Evolutionary conservation across 2,888 invertebrate genomes (phyloP), one percentile per base, ranked within the genome.

Genomic region (Drosophila colorata): DNA sequence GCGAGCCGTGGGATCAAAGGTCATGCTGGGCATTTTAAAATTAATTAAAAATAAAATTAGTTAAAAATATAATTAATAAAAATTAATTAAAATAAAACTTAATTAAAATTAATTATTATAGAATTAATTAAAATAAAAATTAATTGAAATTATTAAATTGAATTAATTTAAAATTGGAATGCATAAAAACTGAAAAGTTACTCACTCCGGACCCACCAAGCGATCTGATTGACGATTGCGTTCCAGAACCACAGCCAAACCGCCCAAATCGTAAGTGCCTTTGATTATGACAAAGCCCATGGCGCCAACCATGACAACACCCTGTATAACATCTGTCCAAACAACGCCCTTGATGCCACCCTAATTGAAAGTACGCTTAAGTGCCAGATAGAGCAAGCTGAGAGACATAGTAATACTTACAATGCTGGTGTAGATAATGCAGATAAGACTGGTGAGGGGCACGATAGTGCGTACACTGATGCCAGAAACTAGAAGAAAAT

Each of bases 371-470:
- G 40, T 25, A 11, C n/a, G n/a, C n/a, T 4, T 4, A 20, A 20
- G 20, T 20, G 20, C 4, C 4, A 20, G 20, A 3, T 4, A 20
- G 20, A 20, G 20, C 4, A 1, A 14, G 4, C 9, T 13, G 38
- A n/a, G n/a, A n/a, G n/a, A n/a, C n/a, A n/a, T n/a, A n/a, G n/a
- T 11, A 11, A 3, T 5, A 95, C 87, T 96, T 96, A 93, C 97
- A 96, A 74, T 96, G 59, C 97, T 96, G 0, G 98, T 98, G 92
- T 98, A 98, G 92, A 98, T 96, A 81, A 97, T 98, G 93, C 96
- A 75, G 94, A 91, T 88, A 20, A 95, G 91, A 90, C 97, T 97
- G 4, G 97, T 96, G 13, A 96, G 94, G 0, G 97, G 95, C 0
- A 97, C 96, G 9, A 97, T 95, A 18, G 95, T 92, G 90, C 96